Evolutionary conservation across 2,113 vertebrate genomes (phyloP).

Genomic region (Alligator sinensis): DNA sequence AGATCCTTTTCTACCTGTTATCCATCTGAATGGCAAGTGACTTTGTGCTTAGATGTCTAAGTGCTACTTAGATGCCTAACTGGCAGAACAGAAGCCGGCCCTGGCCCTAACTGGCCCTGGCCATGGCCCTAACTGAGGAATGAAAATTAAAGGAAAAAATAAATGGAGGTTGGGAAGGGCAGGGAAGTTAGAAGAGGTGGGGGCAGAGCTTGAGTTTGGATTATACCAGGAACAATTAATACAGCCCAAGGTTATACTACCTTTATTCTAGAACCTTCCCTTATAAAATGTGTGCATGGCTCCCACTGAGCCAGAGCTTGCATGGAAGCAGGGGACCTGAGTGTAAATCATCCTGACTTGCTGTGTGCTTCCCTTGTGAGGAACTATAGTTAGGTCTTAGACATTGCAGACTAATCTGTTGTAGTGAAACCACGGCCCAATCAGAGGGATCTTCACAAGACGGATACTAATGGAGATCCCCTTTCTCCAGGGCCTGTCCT

Average conservation of each 20-base stretch:
- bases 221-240: background rate
- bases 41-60: too few relatives aligned
- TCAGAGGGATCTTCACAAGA: background rate
- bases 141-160: background rate
- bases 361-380: background rate
- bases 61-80: too few relatives aligned
- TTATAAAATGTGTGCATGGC: slow-evolving; percentile 29
- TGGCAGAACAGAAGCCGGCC: too few relatives aligned
- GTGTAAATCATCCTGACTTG: slow-evolving; percentile 46
- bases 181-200: background rate
- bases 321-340: slow-evolving; percentile 3
- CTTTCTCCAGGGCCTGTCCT: slow-evolving; percentile 26
- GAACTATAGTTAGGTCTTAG: background rate
- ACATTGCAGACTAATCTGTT: background rate
- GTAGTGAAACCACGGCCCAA: background rate
- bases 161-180: slow-evolving; percentile 18
- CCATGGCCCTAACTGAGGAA: slow-evolving; percentile 28
- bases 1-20: too few relatives aligned
- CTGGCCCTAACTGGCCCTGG: too few relatives aligned
- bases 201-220: background rate
- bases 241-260: slow-evolving; percentile 5
- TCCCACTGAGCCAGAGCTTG: slow-evolving; percentile 61
- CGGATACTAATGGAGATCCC: background rate
- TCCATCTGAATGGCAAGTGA: too few relatives aligned
- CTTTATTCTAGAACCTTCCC: slow-evolving; percentile 35